Evolutionary conservation across 2,888 invertebrate genomes (phyloP), one percentile per base, ranked within the genome.

Genomic region (Ryuthela nishihirai): DNA sequence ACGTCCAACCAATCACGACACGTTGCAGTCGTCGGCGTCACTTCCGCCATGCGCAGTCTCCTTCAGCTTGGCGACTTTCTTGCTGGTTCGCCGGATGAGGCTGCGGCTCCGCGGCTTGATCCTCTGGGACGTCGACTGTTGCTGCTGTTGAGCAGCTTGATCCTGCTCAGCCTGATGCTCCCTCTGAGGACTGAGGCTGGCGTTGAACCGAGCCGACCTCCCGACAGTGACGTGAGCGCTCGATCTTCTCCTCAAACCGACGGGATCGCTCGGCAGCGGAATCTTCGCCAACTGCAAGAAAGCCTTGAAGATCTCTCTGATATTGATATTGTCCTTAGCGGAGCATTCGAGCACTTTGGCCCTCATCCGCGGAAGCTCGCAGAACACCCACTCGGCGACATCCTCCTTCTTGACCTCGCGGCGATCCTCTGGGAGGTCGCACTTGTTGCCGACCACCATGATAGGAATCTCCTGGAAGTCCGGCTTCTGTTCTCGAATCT

Each of bases 391-490:
- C 72, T 87, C 87, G 64, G 84, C 82, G 26, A 87, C 87, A 70
- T 88, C 87, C 72, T 88, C 88, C 69, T 85, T 81, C 64, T 72
- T 36, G 48, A 71, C 70, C 75, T 86, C 85, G 48, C 85, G 74
- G 69, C 83, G 82, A 54, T 84, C 82, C 66, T 85, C 84, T 10
- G 66, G 65, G 49, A 92, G 77, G 76, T 97, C 97, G 65, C 84
- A 82, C 77, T 97, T 97, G 75, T 97, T 97, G 36, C 92, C 95
- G 7, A 94, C 94, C n/a, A 59, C 54, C 54, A 62, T 54, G 7
- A 62, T 58, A 7, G 62, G 62, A 12, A 58, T 6, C 48, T 65
- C 66, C 79, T 85, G 80, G 58, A 82, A 84, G 74, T 89, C 88
- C 3, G 83, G 80, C 49, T 90, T 78, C 70, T 87, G 85, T 70